These are phyloP conservation scores for Manis javanica DNA, from an alignment of 2,797 vertebrate genomes.

Conservation along the genomic window DNA sequence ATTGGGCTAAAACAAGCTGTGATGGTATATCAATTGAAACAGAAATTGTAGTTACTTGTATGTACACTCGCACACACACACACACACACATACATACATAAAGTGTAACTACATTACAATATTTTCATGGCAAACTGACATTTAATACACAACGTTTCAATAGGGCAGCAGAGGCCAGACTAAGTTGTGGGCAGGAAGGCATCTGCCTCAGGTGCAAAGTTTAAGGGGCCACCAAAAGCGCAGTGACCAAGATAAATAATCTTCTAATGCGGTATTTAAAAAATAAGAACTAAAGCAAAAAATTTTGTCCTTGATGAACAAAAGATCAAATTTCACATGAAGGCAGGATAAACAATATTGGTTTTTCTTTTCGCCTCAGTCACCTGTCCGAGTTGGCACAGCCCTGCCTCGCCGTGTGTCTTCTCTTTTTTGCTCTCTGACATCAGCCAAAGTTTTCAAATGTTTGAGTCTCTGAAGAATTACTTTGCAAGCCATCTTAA, in stretches of 20 bases:
- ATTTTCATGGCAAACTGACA: background rate
- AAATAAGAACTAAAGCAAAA: constrained; percentile 39
- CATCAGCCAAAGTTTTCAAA: background rate
- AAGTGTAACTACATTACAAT: background rate
- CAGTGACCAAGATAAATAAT: background rate
- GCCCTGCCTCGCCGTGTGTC: rapidly evolving
- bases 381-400: rapidly evolving
- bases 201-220: background rate
- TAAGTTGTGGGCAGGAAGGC: background rate
- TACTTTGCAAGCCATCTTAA: constrained; percentile 57
- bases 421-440: background rate
- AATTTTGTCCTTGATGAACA: background rate
- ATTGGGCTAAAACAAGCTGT: background rate
- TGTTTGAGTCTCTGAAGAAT: constrained; percentile 32
- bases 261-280: background rate
- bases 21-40: background rate
- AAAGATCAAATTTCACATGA: background rate
- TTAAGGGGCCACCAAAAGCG: background rate
- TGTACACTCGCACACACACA: too few species aligned
- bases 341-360: background rate
- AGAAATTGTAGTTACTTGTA: background rate
- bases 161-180: background rate
- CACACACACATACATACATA: background rate
- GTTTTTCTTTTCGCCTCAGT: background rate
- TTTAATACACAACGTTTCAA: background rate